Conservation (phyloP, 2,888 invertebrate species). For the Xestia xanthographa region DNA sequence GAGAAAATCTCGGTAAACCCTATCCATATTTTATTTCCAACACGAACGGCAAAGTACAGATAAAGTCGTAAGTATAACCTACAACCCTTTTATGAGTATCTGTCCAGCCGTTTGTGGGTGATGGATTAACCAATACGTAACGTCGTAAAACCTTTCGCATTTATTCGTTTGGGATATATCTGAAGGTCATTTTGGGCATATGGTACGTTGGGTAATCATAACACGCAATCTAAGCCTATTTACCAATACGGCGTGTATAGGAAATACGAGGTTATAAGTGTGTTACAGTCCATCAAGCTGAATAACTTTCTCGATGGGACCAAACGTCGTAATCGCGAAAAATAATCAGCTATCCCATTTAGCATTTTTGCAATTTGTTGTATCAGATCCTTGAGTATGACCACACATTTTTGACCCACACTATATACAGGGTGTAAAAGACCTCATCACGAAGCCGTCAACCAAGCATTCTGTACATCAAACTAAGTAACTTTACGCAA, state of each 20-base stretch:
- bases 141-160: conserved; percentile 34
- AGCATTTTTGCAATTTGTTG: too few relatives aligned
- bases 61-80: conserved; percentile 40
- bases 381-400: not conserved
- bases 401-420: not conserved
- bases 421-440: too few relatives aligned
- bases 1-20: conserved; percentile 25
- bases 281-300: not conserved
- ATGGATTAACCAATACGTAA: conserved; percentile 50
- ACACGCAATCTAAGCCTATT: not conserved
- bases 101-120: conserved; percentile 23
- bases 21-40: conserved; percentile 41
- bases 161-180: conserved; percentile 4
- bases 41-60: conserved; percentile 26
- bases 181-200: not conserved
- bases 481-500: too few relatives aligned
- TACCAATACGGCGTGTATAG: not conserved
- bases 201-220: conserved; percentile 6
- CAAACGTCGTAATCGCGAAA: not conserved
- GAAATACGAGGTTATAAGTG: not conserved
- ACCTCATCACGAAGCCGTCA: too few relatives aligned
- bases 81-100: conserved; percentile 40
- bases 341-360: not conserved
- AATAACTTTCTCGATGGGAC: not conserved
- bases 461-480: too few relatives aligned